Base-by-base conservation (phyloP, 92 coral and sea anemone species). In the Epizoanthus ramosus region DNA sequence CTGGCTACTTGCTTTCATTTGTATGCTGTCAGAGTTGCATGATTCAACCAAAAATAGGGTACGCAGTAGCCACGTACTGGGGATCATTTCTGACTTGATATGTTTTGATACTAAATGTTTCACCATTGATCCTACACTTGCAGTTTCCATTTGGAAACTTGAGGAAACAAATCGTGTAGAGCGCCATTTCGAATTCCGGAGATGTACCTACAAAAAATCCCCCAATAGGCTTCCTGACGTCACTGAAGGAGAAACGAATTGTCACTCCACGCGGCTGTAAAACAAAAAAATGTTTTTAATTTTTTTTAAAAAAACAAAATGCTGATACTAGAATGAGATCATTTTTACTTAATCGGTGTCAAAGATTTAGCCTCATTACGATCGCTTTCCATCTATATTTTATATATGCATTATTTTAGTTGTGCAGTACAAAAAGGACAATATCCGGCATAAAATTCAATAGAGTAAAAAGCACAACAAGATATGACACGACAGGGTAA, bases 151-250 rank as follows among this genome's bases (percentile, higher is more conserved):
- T 65, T 7, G 87, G 87, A 66, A 84, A 84, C 84, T 84, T 84
- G 63, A 84, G 87, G 57, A 84, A 84, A 31, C 87, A 84, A 15
- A 74, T 63, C 6, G 83, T 84, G 74, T 84, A 84, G 18, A 84
- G 87, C 13, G 87, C 87, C 73, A 84, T 73, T 28, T 84, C 87
- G 63, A 84, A 84, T 31, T 22, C 82, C 16, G 87, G 87, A 25
- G 72, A 57, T 0, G 87, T 84, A 3, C 87, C 87, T 0, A 84
- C 52, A 18, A 84, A 84, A 54, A 84, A 84, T 8, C 87, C 87
- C 14, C 87, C 87, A n/a, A 73, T 73, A 7, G 87, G 87, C 13
- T 84, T 84, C 14, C 56, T 53, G 18, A 84, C 87, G 45, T 52
- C 75, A n/a, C 63, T 23, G 31, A 84, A 59, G 69, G 73, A 12